Conservation (phyloP, 1,140 invertebrate species). For the Teleogryllus occipitalis region DNA sequence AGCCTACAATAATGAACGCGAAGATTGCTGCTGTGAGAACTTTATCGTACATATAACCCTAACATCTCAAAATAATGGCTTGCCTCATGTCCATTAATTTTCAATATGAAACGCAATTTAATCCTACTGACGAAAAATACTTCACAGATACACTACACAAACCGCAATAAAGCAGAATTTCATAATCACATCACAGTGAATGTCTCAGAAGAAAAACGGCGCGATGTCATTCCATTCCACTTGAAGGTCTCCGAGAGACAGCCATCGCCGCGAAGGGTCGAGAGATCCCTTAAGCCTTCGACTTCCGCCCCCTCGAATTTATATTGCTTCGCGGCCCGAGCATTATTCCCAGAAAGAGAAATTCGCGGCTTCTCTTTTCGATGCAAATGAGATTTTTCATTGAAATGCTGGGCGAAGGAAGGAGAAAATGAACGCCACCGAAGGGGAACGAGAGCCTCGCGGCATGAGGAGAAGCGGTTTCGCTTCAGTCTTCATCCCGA, state of each 20-base stretch:
- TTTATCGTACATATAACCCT: no score
- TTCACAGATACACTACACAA: no score
- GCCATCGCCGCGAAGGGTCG: neutral
- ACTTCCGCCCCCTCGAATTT: neutral
- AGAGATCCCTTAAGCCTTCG: neutral
- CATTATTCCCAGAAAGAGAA: neutral
- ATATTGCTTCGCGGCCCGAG: neutral
- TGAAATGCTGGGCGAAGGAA: neutral
- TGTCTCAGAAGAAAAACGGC: neutral
- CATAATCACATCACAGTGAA: no score
- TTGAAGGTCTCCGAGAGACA: neutral
- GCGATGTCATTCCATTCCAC: neutral
- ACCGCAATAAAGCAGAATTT: no score
- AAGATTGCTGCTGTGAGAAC: no score
- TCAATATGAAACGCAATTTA: no score
- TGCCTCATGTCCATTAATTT: no score
- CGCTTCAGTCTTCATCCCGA: neutral
- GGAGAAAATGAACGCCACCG: neutral
- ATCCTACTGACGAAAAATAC: no score
- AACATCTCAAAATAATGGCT: no score
- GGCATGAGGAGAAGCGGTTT: neutral
- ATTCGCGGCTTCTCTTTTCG: neutral
- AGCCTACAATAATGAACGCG: no score
- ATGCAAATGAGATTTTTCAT: conserved; percentile 1
- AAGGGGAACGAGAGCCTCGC: neutral